Percentiles rank a stretch among this genome's conserved stretches.
phyloP scores from a whole-genome alignment of 2,113 vertebrate species.

The Rana temporaria region DNA sequence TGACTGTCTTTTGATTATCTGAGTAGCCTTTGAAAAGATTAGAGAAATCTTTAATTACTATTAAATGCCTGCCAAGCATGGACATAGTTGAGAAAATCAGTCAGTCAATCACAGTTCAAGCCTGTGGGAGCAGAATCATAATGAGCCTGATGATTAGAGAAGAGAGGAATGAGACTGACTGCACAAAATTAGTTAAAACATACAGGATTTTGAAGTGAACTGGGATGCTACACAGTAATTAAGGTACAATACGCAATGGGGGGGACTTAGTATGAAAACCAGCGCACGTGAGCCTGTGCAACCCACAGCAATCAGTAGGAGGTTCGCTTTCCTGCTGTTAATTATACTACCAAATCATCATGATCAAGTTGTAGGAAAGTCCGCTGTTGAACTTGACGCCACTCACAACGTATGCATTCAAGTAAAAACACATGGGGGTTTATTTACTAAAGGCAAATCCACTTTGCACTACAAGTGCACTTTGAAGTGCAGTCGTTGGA shows the following conservation, averaged over 20 bases:
- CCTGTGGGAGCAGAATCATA: slow-evolving; percentile 63
- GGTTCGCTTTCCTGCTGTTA: no score
- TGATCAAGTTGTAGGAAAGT: no score
- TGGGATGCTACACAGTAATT: slow-evolving; percentile 17
- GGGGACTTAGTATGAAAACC: background rate
- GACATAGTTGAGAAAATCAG: slow-evolving; percentile 43
- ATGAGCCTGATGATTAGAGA: slow-evolving; percentile 60
- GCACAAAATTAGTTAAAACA: slow-evolving; percentile 4
- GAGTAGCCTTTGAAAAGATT: slow-evolving; percentile 62
- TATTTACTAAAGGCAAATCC: no score
- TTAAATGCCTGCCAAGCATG: slow-evolving; percentile 67
- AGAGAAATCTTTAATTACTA: slow-evolving; percentile 70
- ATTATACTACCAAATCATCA: no score
- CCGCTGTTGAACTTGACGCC: no score
- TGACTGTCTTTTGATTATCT: slow-evolving; percentile 67
- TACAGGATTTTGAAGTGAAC: slow-evolving; percentile 25
- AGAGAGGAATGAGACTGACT: slow-evolving; percentile 51
- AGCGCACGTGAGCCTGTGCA: background rate
- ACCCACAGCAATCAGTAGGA: no score
- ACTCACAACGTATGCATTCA: no score
- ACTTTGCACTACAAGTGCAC: no score
- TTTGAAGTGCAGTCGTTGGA: no score
- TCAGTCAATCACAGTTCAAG: slow-evolving; percentile 61
- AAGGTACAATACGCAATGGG: background rate
- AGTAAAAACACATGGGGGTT: no score